Base-by-base conservation (phyloP, 92 coral and sea anemone species). In the Isaurus tuberculatus region DNA sequence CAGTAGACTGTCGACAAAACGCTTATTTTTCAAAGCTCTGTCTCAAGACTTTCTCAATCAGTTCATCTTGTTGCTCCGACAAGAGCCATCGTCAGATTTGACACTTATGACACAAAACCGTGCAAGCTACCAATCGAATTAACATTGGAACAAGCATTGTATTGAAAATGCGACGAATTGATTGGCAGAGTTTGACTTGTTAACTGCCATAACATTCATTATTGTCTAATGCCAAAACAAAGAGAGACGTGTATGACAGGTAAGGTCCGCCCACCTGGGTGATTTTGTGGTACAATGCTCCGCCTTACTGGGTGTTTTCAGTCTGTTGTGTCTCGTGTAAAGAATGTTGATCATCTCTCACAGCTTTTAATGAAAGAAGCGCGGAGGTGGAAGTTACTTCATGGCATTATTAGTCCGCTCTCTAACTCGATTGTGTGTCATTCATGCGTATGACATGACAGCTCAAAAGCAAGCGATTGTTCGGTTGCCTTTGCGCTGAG, bases 201-300 rank as follows among this genome's bases (percentile, higher is more conserved):
- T 96, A 96, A 96, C 99, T 94, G 92, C 94, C 89, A 95, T 89
- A 94, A 96, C 99, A 96, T 96, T 96, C 94, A 96, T 96, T 96
- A 92, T 96, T 96, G 99, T 96, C 98, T 94, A 75, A 84, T 94
- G 94, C 93, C 92, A 94, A 93, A 95, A 90, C 90, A 96, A 91
- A 92, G 89, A 90, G 63, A 91, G 99, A 96, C 99, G 88, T 88
- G 94, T 91, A 88, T 96, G 99, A 92, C 98, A 96, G 91, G 86
- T 89, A 78, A 87, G 73, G 75, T 87, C 99, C 99, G 99, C 99
- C 99, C 92, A 85, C 72, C 89, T 96, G 99, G 99, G 99, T 96
- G 93, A 84, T 60, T 94, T 90, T 91, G 95, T 68, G 93, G 95
- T 88, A 64, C 63, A 72, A 82, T 36, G 98, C 99, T 65, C 99